Evolutionary conservation across 2,888 invertebrate species (phyloP).

Genomic region (Amphipyra berbera): DNA sequence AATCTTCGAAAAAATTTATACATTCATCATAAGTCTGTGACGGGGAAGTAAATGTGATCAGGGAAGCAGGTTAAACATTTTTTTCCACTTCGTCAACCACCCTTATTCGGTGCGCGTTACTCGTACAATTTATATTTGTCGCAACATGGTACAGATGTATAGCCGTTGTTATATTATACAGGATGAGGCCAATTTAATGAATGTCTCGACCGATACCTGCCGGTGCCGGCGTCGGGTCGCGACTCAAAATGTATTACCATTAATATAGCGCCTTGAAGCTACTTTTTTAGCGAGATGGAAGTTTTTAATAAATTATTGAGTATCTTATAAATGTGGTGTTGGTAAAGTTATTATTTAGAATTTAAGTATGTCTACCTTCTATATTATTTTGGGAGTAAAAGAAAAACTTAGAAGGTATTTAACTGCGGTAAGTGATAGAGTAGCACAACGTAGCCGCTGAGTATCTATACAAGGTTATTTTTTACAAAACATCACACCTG

Average conservation of each 20-base stretch:
- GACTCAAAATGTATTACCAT: conserved; percentile 70
- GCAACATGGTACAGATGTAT: conserved; percentile 68
- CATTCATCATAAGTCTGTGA: conserved; percentile 77
- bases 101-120: conserved; percentile 72
- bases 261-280: conserved; percentile 50
- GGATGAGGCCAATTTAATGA: conserved; percentile 78
- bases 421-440: no score
- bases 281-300: neutral
- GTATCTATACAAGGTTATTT: no score
- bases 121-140: conserved; percentile 72
- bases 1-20: conserved; percentile 53
- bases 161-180: conserved; percentile 69
- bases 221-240: conserved; percentile 45
- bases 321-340: neutral
- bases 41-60: conserved; percentile 80
- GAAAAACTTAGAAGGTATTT: no score
- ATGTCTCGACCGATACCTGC: conserved; percentile 67
- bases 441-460: no score
- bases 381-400: no score
- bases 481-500: no score
- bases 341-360: neutral
- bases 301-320: neutral
- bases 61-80: conserved; percentile 81
- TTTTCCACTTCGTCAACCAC: conserved; percentile 78
- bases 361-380: no score